phyloP scores from a whole-genome alignment of 1,140 invertebrate genomes.

The Littorina saxatilis region DNA sequence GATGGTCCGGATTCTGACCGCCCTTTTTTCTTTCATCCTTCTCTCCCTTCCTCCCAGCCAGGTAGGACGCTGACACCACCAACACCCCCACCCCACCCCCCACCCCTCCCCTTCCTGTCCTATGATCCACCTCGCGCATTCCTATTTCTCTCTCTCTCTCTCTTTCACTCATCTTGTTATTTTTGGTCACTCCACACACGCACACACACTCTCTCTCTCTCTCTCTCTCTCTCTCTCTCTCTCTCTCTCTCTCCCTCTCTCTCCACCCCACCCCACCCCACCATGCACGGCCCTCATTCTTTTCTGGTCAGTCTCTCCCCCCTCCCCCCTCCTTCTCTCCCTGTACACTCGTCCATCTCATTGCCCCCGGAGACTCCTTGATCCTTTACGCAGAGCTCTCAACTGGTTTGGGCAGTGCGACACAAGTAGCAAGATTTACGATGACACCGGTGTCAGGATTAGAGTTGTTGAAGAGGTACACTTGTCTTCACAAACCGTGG shows the following conservation, averaged over 20 bases:
- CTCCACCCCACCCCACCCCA: background rate
- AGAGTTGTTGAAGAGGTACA: too few relatives aligned
- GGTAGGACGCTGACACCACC: too few relatives aligned
- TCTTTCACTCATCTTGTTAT: too few relatives aligned
- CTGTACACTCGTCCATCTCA: too few relatives aligned
- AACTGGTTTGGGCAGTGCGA: too few relatives aligned
- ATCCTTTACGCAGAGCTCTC: too few relatives aligned
- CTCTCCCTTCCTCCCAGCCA: background rate
- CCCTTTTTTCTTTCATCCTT: background rate
- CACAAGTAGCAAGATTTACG: too few relatives aligned
- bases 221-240: background rate
- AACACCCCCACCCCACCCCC: background rate
- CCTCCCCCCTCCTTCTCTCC: background rate
- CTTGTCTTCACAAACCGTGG: too few relatives aligned
- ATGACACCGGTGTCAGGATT: too few relatives aligned
- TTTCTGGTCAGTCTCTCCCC: background rate
- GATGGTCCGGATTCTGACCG: too few relatives aligned
- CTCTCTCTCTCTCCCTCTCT: background rate
- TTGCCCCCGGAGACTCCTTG: too few relatives aligned
- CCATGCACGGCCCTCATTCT: background rate
- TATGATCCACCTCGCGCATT: background rate
- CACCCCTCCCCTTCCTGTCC: background rate
- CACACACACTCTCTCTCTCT: background rate
- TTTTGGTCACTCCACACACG: too few relatives aligned
- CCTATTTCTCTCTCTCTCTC: background rate